Conservation (phyloP, 2,888 invertebrate genomes). For the Limnephilus lunatus region DNA sequence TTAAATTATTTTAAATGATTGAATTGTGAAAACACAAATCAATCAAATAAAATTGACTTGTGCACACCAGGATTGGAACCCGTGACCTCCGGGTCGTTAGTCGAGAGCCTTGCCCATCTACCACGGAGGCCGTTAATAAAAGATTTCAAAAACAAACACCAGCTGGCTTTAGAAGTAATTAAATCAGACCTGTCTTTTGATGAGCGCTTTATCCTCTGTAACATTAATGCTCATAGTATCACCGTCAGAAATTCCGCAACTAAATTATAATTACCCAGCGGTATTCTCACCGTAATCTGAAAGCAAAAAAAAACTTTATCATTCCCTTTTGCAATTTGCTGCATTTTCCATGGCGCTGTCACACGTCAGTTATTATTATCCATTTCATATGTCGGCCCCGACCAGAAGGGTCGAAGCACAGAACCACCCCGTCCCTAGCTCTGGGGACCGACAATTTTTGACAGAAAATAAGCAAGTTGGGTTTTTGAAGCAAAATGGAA, state of each 20-base stretch:
- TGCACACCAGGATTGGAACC: too few relatives aligned
- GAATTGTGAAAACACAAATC: too few relatives aligned
- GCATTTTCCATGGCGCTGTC: slow-evolving; percentile 43
- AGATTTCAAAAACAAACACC: too few relatives aligned
- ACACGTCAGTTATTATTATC: slow-evolving; percentile 37
- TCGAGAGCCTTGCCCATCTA: too few relatives aligned
- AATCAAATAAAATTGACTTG: too few relatives aligned
- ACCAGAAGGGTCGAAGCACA: slow-evolving; percentile 8
- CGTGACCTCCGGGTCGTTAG: too few relatives aligned
- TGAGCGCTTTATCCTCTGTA: too few relatives aligned
- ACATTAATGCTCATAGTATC: background rate
- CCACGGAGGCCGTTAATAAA: too few relatives aligned
- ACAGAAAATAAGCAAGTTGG: background rate
- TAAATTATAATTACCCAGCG: background rate
- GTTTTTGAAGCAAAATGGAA: background rate
- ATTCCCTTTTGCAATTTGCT: slow-evolving; percentile 33
- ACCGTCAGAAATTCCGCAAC: background rate
- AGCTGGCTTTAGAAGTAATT: too few relatives aligned
- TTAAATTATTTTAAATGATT: too few relatives aligned
- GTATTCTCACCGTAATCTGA: background rate
- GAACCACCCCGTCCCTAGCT: slow-evolving; percentile 8
- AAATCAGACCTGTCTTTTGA: too few relatives aligned
- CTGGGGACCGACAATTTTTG: background rate
- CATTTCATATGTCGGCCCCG: slow-evolving; percentile 23
- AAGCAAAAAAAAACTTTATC: background rate